phyloP scores from a whole-genome alignment of 2,797 vertebrate genomes.

The Acanthurus tractus region DNA sequence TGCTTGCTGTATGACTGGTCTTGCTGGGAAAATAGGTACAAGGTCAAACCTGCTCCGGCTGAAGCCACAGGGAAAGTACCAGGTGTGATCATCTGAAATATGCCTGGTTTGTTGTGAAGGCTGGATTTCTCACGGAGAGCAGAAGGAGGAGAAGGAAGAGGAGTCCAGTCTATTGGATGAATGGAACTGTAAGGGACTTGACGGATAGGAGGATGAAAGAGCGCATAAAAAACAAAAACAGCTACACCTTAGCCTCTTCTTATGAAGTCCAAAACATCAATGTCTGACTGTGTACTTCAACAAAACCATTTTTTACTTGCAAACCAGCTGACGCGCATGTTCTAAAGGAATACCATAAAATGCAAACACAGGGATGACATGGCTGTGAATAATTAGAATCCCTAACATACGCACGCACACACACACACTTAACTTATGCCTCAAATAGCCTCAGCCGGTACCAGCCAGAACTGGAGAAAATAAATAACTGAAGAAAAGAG shows the following conservation, averaged over 20 bases:
- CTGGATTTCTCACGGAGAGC: constrained; percentile 5
- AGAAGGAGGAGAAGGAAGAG: not conserved
- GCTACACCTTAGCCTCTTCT: not conserved
- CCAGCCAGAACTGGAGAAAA: constrained; percentile 65
- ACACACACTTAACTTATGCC: constrained; percentile 17
- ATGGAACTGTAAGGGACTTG: constrained; percentile 21
- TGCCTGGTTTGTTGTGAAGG: constrained; percentile 37
- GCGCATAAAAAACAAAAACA: constrained; percentile 23
- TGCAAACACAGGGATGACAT: constrained; percentile 15
- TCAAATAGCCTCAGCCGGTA: constrained; percentile 70
- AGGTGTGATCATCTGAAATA: constrained; percentile 45
- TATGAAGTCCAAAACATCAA: constrained; percentile 5
- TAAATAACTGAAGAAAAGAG: constrained; percentile 62
- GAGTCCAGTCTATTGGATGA: constrained; percentile 12
- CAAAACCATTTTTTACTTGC: not conserved
- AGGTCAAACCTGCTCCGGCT: constrained; percentile 45
- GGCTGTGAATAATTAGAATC: constrained; percentile 46
- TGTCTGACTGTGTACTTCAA: not conserved
- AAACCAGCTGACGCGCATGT: not conserved
- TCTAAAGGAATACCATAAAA: constrained; percentile 18
- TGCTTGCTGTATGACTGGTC: constrained; percentile 22
- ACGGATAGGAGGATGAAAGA: constrained; percentile 25
- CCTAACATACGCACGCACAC: constrained; percentile 5
- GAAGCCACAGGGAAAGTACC: constrained; percentile 42
- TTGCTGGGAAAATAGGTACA: constrained; percentile 45